Base-by-base conservation (phyloP, 2,113 vertebrate species). In the Laterallus jamaicensis region DNA sequence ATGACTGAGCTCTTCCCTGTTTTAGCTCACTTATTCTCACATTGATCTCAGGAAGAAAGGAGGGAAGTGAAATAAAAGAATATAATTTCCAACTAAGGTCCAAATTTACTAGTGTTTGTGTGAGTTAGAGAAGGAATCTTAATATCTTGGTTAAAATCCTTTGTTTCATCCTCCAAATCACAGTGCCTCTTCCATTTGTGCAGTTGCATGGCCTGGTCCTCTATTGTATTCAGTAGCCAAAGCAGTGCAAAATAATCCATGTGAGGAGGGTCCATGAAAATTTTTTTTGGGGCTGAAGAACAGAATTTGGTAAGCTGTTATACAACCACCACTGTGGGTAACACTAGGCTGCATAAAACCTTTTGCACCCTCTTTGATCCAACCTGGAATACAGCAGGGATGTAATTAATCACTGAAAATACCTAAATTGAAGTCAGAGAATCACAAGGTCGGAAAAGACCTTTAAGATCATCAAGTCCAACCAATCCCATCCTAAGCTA, bases 171-270 rank as follows among this genome's bases (percentile, higher is more conserved):
- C 8, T 74, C 29, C 31, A 67, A 15, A 24, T 10, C 6, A 35
- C 6, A 8, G 4, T 35, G 15, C 11, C 17, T 55, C 25, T 35
- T 35, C 37, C n/a, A 22, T 52, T 60, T 49, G 29, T 17, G 17
- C 7, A 73, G 10, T 14, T 60, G 17, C 3, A 35, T 49, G 39
- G 5, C 13, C 12, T 2, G 1, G 32, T 84, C 18, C 11, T 88
- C 67, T n/a, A 21, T 9, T 32, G 15, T 10, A 9, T 32, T 62
- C 0, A 0, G 9, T 50, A 55, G 74, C 21, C 0, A 0, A 74
- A 88, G n/a, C 10, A 17, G 6, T 35, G 18, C 17, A 20, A 56
- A 11, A 25, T 50, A 60, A 49, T 37, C 66, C n/a, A 12, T 7
- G 35, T 37, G 21, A 76, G 40, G 9, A 47, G 11, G 1, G 8